A percentile compares a stretch with the other conserved stretches of the same genome.
phyloP scores from a whole-genome alignment of 2,888 invertebrate genomes.

The Zygaena filipendulae region DNA sequence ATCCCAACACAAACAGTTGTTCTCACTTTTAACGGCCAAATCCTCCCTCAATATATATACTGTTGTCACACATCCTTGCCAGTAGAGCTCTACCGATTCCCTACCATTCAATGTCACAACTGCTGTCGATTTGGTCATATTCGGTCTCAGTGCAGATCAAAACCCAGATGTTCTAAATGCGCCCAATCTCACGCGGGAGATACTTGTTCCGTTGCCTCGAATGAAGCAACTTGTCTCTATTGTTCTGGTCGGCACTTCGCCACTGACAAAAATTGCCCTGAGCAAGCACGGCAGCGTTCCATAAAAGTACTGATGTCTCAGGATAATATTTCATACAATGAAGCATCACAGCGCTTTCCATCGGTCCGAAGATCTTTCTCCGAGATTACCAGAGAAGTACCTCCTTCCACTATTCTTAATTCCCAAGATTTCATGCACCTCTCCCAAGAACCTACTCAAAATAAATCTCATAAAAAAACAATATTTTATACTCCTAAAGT shows the following conservation, averaged over 20 bases:
- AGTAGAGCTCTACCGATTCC: slow-evolving; percentile 11
- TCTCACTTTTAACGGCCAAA: slow-evolving; percentile 9
- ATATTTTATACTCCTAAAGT: too few species aligned
- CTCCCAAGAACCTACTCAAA: too few species aligned
- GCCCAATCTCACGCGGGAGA: slow-evolving; percentile 12
- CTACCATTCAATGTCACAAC: slow-evolving; percentile 14
- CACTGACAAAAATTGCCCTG: slow-evolving; percentile 12
- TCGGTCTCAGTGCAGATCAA: slow-evolving; percentile 15
- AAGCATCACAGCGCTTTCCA: slow-evolving; percentile 10
- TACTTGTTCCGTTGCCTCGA: slow-evolving; percentile 6
- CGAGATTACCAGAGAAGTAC: slow-evolving; percentile 4
- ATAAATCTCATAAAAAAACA: too few species aligned
- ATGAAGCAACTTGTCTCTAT: slow-evolving; percentile 5
- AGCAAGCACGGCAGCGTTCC: slow-evolving; percentile 11
- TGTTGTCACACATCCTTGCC: slow-evolving; percentile 5
- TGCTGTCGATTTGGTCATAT: slow-evolving; percentile 19
- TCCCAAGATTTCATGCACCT: too few species aligned
- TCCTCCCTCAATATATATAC: slow-evolving; percentile 6
- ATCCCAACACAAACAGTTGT: slow-evolving; percentile 6
- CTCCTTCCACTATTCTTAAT: slow-evolving; percentile 1
- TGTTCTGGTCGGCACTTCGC: slow-evolving; percentile 15
- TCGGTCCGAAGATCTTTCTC: slow-evolving; percentile 4
- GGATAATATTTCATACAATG: slow-evolving; percentile 12
- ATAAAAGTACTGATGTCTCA: slow-evolving; percentile 17
- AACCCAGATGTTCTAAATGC: slow-evolving; percentile 16